phyloP scores from a whole-genome alignment of 2,113 vertebrate genomes.

The Lanius collurio region DNA sequence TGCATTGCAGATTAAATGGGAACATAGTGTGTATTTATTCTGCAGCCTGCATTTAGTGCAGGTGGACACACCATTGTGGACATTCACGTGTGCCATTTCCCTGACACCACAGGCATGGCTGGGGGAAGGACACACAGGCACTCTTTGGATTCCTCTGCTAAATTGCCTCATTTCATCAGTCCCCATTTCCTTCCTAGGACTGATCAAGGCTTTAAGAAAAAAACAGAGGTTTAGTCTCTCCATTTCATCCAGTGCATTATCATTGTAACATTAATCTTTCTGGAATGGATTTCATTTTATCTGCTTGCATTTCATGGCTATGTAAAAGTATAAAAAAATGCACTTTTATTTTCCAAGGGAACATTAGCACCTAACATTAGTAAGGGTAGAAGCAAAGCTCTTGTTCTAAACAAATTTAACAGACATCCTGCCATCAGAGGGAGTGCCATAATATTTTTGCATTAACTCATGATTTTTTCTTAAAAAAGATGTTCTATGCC shows the following conservation, averaged over 20 bases:
- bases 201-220: constrained; percentile 10
- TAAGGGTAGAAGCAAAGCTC: constrained; percentile 1
- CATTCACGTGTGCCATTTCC: background rate
- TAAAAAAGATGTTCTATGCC: background rate
- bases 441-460: background rate
- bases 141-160: background rate
- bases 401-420: constrained; percentile 36
- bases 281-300: constrained; percentile 58
- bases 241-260: constrained; percentile 44
- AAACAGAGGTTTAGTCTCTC: constrained; percentile 14
- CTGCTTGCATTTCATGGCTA: constrained; percentile 38
- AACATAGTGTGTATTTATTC: background rate
- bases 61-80: background rate
- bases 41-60: background rate
- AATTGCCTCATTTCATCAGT: constrained; percentile 22
- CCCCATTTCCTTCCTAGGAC: background rate
- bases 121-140: background rate
- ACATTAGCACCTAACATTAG: constrained; percentile 51
- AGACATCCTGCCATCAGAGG: background rate
- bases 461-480: background rate
- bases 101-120: background rate
- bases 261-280: constrained; percentile 62
- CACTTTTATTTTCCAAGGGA: constrained; percentile 31
- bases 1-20: constrained; percentile 14
- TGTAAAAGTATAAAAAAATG: constrained; percentile 38